These are phyloP conservation scores for Chunga burmeisteri DNA, from an alignment of 2,113 vertebrate species.

Conservation along the genomic window DNA sequence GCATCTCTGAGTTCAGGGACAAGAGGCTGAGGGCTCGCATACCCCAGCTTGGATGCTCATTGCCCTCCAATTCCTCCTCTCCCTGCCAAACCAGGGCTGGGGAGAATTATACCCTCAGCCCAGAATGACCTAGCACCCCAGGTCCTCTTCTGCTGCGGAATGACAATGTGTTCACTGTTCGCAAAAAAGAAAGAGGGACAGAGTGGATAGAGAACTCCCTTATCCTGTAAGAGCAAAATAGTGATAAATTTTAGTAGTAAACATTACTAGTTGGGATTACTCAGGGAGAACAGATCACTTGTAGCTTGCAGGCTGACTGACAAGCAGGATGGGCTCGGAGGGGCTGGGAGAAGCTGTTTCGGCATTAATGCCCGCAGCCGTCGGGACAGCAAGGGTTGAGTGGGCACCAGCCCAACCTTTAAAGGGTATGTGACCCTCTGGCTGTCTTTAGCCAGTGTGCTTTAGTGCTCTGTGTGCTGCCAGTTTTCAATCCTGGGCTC, in stretches of 20 bases:
- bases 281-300: neutral
- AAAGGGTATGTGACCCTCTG: neutral
- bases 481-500: neutral
- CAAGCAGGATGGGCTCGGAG: neutral
- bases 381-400: neutral
- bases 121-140: neutral
- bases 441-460: neutral
- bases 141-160: neutral
- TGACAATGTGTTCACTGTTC: rapidly evolving
- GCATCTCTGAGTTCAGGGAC: neutral
- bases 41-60: neutral
- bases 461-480: neutral
- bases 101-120: neutral
- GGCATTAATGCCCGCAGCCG: neutral
- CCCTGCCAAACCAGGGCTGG: neutral
- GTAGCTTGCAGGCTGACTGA: neutral
- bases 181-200: neutral
- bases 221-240: neutral
- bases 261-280: neutral
- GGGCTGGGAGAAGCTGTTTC: neutral
- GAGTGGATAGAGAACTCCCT: neutral
- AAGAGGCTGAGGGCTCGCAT: neutral
- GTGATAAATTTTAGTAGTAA: neutral
- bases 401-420: neutral
- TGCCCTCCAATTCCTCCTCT: neutral